Evolutionary conservation across 2,888 invertebrate species (phyloP), one percentile per base, ranked within the genome.

Genomic region (Eupsilia transversa): DNA sequence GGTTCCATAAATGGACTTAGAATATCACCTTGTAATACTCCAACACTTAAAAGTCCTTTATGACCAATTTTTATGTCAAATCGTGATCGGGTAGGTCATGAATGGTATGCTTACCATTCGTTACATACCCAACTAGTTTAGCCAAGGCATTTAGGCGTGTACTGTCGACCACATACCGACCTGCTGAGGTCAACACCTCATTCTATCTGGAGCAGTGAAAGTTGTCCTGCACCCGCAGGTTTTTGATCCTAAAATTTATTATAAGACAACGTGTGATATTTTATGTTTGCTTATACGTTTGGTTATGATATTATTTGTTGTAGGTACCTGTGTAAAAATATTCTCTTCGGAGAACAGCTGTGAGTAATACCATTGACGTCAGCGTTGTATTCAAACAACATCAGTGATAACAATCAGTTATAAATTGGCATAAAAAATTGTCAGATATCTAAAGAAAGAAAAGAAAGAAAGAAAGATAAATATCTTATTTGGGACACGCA

Each of bases 131-230:
- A 69, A 72, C 56, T 66, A 27, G 60, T 65, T 70, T 59, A 41
- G 17, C 9, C 59, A 46, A 70, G 57, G 33, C 12, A 68, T 72
- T 65, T 64, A 71, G 67, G 57, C 20, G 64, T 75, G 70, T 57
- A 27, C 56, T 35, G 35, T 41, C 38, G 17, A 41, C 43, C 43
- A 72, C 77, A 78, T 78, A 64, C 74, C 65, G 17, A 46, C 3
- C 33, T 67, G 23, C 17, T 68, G 77, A 88, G 88, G 86, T 82
- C 86, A 85, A 80, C 85, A 74, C 79, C 80, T 79, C 66, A 43
- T 63, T 72, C 49, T 69, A 89, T 89, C 83, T 91, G 78, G 93
- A 88, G 69, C 92, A 92, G 92, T 91, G 92, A 94, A 94, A 94
- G 94, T 94, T 92, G 92, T 90, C 88, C 84, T 88, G 85, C 61